These are phyloP conservation scores for Andrena cerasifolii DNA, from an alignment of 1,140 invertebrate genomes.

Conservation along the genomic window DNA sequence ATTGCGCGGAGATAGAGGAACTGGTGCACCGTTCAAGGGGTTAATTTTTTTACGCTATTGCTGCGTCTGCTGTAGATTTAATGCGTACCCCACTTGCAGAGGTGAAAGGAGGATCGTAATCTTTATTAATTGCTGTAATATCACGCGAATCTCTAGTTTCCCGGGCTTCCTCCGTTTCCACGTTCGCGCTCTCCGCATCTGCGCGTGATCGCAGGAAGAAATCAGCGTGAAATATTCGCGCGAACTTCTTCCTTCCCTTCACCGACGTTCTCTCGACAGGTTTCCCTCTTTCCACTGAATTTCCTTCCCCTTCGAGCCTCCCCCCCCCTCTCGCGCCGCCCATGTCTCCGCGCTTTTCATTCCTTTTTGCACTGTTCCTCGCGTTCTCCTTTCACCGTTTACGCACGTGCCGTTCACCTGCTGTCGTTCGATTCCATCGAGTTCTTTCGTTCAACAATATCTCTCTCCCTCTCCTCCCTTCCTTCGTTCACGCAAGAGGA, in stretches of 20 bases:
- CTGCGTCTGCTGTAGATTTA: too few relatives aligned
- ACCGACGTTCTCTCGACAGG: conserved; percentile 11
- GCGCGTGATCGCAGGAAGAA: not conserved
- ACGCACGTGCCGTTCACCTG: conserved; percentile 55
- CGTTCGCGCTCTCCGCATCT: not conserved
- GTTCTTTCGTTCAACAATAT: conserved; percentile 33
- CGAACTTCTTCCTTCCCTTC: not conserved
- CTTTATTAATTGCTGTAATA: too few relatives aligned
- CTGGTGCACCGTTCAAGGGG: too few relatives aligned
- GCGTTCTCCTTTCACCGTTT: conserved; percentile 49
- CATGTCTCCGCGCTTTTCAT: conserved; percentile 38
- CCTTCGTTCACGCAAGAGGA: not conserved
- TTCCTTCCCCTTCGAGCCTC: conserved; percentile 7
- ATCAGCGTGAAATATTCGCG: not conserved
- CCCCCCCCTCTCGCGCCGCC: not conserved
- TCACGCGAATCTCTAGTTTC: too few relatives aligned
- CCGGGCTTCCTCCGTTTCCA: not conserved
- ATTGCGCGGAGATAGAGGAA: too few relatives aligned
- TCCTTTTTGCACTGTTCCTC: conserved; percentile 39
- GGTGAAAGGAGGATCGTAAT: too few relatives aligned
- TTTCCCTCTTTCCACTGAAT: conserved; percentile 21
- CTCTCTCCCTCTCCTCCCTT: not conserved
- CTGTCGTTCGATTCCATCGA: conserved; percentile 40
- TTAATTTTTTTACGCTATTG: too few relatives aligned
- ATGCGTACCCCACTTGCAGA: too few relatives aligned